These are phyloP conservation scores for Parasteatoda lunata DNA, from an alignment of 2,888 invertebrate species.

Conservation along the genomic window DNA sequence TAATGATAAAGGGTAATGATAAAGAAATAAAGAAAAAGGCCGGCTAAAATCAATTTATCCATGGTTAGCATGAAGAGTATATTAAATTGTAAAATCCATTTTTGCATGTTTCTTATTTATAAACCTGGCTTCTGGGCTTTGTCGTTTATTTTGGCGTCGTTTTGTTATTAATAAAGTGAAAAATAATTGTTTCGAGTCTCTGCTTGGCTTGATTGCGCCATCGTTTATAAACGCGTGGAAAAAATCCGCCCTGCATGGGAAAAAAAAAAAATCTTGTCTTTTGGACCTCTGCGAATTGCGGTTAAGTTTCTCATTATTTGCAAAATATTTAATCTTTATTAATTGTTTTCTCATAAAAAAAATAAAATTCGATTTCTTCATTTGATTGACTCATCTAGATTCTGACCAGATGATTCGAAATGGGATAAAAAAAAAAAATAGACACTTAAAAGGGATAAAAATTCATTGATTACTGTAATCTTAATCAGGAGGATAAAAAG, in stretches of 20 bases:
- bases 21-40: neutral
- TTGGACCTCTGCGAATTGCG: neutral
- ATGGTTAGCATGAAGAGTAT: conserved; percentile 49
- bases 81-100: conserved; percentile 42
- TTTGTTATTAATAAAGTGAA: conserved; percentile 63
- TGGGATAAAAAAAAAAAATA: too few relatives aligned
- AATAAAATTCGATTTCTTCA: neutral
- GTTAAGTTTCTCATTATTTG: neutral
- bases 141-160: conserved; percentile 10
- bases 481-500: neutral
- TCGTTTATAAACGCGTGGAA: neutral
- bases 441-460: too few relatives aligned
- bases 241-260: too few relatives aligned
- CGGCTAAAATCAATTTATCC: conserved; percentile 58
- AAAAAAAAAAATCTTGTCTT: too few relatives aligned
- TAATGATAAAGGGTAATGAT: conserved; percentile 4
- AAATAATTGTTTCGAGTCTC: conserved; percentile 52
- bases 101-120: neutral
- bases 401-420: too few relatives aligned
- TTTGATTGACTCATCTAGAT: neutral
- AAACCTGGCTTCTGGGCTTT: conserved; percentile 25
- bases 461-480: neutral
- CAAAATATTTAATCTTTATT: neutral
- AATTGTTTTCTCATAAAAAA: neutral
- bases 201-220: conserved; percentile 17